Evolutionary conservation across 2,888 invertebrate species (phyloP).

Genomic region (Creontiades dilutus): DNA sequence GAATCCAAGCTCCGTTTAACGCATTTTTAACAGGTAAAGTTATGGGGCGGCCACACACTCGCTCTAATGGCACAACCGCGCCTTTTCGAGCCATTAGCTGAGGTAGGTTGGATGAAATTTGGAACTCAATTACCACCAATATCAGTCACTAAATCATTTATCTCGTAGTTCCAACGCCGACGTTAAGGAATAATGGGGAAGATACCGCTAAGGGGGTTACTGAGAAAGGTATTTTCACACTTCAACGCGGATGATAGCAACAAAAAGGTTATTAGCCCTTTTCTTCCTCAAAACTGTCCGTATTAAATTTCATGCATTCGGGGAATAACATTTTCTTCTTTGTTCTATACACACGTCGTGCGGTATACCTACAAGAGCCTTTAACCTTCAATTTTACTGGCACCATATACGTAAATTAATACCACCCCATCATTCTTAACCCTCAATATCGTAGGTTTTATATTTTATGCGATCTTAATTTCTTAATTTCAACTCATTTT

Average conservation of each 20-base stretch:
- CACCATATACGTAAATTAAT: too few species aligned
- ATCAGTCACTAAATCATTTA: slow-evolving; percentile 54
- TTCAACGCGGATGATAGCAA: not conserved
- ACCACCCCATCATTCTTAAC: too few species aligned
- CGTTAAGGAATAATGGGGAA: slow-evolving; percentile 3
- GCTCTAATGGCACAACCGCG: not conserved
- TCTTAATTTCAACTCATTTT: too few species aligned
- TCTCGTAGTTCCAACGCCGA: slow-evolving; percentile 1
- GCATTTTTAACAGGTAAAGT: slow-evolving; percentile 35
- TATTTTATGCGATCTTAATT: too few species aligned
- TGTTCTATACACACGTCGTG: too few species aligned
- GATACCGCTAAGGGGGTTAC: slow-evolving; percentile 13
- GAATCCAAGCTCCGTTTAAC: slow-evolving; percentile 20
- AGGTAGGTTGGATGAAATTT: slow-evolving; percentile 43
- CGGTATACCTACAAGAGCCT: too few species aligned
- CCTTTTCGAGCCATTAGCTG: slow-evolving; percentile 47
- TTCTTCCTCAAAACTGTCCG: not conserved
- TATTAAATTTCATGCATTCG: too few species aligned
- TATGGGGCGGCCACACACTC: slow-evolving; percentile 18
- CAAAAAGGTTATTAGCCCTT: not conserved
- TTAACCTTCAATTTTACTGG: too few species aligned
- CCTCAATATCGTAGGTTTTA: too few species aligned
- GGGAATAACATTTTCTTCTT: too few species aligned
- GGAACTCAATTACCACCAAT: slow-evolving; percentile 52
- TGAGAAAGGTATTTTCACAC: slow-evolving; percentile 2